Conservation (phyloP, 2,888 invertebrate species). For the Eurytoma californica region DNA sequence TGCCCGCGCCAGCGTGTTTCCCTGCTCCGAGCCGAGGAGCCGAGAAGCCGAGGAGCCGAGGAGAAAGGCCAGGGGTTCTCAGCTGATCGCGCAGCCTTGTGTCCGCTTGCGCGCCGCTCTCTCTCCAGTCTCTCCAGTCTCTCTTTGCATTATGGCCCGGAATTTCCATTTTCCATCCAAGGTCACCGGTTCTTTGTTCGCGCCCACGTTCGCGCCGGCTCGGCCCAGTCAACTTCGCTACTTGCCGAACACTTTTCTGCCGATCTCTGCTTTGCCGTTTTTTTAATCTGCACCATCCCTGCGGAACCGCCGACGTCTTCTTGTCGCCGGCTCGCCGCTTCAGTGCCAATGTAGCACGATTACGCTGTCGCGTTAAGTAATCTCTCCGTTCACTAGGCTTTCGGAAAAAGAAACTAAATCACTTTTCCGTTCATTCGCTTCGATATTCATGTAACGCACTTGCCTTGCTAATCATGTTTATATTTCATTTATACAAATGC, state of each 20-base stretch:
- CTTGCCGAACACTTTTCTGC: neutral
- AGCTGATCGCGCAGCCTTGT: conserved; percentile 25
- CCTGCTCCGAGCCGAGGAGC: no score
- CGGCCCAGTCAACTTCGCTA: no score
- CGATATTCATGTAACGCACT: neutral
- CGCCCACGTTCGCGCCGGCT: no score
- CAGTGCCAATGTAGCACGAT: neutral
- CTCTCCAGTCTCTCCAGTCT: neutral
- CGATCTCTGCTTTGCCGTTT: neutral
- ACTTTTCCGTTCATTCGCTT: neutral
- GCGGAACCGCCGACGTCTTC: neutral
- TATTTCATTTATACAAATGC: no score
- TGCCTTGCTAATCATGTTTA: no score
- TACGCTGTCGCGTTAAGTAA: conserved; percentile 31
- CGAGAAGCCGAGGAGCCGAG: no score
- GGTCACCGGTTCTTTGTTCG: conserved; percentile 29
- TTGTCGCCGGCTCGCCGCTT: neutral
- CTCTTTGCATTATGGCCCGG: conserved; percentile 22
- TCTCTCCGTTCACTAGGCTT: conserved; percentile 7
- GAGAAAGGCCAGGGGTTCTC: conserved; percentile 64
- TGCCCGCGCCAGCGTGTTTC: neutral
- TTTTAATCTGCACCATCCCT: no score
- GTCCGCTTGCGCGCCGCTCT: neutral
- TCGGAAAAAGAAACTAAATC: conserved; percentile 19
- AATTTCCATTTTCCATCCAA: conserved; percentile 49